phyloP scores from a whole-genome alignment of 2,113 vertebrate species.

The Polyodon spathula region DNA sequence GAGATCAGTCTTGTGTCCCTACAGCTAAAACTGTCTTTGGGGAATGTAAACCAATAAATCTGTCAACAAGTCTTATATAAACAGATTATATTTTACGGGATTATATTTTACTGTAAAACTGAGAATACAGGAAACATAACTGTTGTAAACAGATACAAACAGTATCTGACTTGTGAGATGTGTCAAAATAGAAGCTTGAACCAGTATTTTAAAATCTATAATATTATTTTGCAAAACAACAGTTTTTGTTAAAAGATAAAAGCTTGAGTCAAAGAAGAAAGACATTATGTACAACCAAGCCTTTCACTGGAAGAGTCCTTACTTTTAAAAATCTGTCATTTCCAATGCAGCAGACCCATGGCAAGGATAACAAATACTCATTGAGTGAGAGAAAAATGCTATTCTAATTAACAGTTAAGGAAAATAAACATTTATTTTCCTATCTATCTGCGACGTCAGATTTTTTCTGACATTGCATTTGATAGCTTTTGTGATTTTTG shows the following conservation, averaged over 20 bases:
- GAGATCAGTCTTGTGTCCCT: too few relatives aligned
- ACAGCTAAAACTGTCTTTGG: too few relatives aligned
- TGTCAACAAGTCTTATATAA: too few relatives aligned
- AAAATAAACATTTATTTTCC: constrained; percentile 62
- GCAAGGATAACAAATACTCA: constrained; percentile 44
- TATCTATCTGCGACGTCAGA: constrained; percentile 36
- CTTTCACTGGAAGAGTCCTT: constrained; percentile 58
- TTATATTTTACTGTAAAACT: too few relatives aligned
- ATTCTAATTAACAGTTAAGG: constrained; percentile 71
- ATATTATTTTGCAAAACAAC: background rate
- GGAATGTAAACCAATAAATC: too few relatives aligned
- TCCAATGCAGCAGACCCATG: constrained; percentile 57
- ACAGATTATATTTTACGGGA: too few relatives aligned
- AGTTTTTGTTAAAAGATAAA: background rate
- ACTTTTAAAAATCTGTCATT: constrained; percentile 55
- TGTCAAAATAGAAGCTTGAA: too few relatives aligned
- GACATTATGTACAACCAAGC: constrained; percentile 26
- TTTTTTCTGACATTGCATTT: constrained; percentile 45
- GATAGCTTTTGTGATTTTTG: constrained; percentile 50
- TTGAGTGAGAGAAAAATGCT: constrained; percentile 47
- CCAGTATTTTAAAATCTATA: background rate
- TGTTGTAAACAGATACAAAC: too few relatives aligned
- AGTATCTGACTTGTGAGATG: too few relatives aligned
- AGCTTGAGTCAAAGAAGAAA: constrained; percentile 22
- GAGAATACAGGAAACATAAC: too few relatives aligned